Conservation (phyloP, 1,140 invertebrate species). For the Rhyzopertha dominica region DNA sequence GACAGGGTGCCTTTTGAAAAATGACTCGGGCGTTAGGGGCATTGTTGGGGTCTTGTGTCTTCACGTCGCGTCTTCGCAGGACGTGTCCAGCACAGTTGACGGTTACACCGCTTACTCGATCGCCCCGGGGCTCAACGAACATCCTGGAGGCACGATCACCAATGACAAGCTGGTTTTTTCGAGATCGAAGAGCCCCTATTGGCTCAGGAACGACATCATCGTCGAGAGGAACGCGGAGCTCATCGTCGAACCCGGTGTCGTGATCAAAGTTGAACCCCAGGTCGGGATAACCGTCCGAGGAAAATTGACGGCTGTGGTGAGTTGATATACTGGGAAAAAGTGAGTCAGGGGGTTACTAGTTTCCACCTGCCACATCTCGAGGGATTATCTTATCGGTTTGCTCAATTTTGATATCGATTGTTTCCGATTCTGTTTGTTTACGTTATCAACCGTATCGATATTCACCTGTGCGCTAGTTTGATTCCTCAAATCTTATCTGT, state of each 20-base stretch:
- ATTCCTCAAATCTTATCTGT: too few species aligned
- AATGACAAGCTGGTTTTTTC: constrained; percentile 52
- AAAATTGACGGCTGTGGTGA: constrained; percentile 79
- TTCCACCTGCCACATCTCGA: too few species aligned
- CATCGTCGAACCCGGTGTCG: constrained; percentile 79
- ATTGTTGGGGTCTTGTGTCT: background rate
- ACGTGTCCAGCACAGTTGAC: too few species aligned
- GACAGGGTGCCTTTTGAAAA: too few species aligned
- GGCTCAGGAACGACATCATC: constrained; percentile 74
- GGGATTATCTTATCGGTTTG: too few species aligned
- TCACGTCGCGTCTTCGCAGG: background rate
- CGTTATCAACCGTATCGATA: too few species aligned
- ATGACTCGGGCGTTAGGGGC: background rate
- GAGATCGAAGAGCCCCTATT: constrained; percentile 66
- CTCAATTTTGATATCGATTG: too few species aligned
- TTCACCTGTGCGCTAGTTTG: too few species aligned
- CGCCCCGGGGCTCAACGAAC: constrained; percentile 49
- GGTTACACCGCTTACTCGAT: background rate
- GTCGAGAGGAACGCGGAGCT: constrained; percentile 69
- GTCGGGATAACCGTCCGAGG: constrained; percentile 88
- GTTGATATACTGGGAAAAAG: too few species aligned
- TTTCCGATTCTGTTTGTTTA: too few species aligned
- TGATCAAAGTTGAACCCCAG: constrained; percentile 79
- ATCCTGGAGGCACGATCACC: constrained; percentile 57
- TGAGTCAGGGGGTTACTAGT: too few species aligned